phyloP scores from a whole-genome alignment of 2,113 vertebrate genomes.

The Gymnorhina tibicen region DNA sequence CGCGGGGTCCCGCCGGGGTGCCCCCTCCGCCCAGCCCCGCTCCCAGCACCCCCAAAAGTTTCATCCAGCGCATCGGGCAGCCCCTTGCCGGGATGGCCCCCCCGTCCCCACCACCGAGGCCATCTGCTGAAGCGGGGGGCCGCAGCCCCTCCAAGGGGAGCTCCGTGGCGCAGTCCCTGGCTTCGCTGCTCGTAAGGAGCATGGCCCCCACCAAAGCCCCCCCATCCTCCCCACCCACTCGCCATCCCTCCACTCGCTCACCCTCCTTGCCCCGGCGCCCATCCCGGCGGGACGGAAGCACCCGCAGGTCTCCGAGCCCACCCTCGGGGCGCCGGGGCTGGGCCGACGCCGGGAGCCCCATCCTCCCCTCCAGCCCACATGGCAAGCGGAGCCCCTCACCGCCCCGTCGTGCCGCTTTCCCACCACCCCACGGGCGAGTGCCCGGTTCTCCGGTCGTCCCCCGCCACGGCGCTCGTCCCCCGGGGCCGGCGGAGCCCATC shows the following conservation, averaged over 20 bases:
- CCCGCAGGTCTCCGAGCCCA: background rate
- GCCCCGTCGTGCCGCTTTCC: background rate
- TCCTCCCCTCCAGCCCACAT: fast-evolving
- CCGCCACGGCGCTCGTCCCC: background rate
- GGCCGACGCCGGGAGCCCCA: background rate
- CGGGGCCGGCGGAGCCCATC: background rate
- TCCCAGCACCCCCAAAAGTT: background rate
- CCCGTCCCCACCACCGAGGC: background rate
- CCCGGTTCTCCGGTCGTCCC: background rate
- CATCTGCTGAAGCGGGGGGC: background rate
- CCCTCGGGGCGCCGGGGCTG: background rate
- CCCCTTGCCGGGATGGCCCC: constrained; percentile 4
- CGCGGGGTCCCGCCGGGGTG: background rate
- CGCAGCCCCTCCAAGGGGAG: background rate
- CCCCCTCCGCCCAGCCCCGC: background rate
- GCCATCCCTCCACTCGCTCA: background rate
- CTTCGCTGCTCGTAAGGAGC: background rate
- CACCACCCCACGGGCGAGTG: background rate
- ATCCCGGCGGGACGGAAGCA: background rate
- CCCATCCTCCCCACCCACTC: background rate
- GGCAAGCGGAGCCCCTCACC: background rate
- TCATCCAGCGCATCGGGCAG: constrained; percentile 36
- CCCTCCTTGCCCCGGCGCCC: background rate
- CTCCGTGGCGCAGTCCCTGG: background rate
- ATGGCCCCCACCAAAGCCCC: background rate